Evolutionary conservation across 2,113 vertebrate species (phyloP), one percentile per base, ranked within the genome.

Genomic region (Trachemys scripta): DNA sequence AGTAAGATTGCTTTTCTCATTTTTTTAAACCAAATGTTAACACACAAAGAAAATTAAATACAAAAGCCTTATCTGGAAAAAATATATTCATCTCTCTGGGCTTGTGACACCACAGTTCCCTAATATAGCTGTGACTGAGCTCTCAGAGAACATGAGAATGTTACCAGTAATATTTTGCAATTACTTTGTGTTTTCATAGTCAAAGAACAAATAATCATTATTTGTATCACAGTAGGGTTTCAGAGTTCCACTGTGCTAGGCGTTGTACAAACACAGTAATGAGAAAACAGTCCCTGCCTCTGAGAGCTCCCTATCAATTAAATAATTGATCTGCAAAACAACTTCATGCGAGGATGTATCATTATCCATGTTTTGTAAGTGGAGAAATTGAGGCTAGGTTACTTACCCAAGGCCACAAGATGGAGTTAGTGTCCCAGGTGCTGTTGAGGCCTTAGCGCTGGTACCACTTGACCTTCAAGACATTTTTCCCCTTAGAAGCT

Each of bases 11-110:
- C 24, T 89, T 57, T 56, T 86, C 22, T 47, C 1, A 42, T 93
- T 82, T 91, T 87, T 96, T 94, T 59, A 89, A 96, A 96, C 38
- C 38, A 50, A 90, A 80, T 0, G 22, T 81, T 76, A 54, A 24
- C 87, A 65, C 80, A 49, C 83, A 92, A n/a, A 80, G 5, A 94
- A 92, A 93, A 92, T 88, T 35, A 85, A 14, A 49, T 14, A 27
- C 2, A 42, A 7, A 11, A 3, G 1, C 2, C 38, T 22, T 62
- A 13, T 45, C 19, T 12, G 13, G 10, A 53, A 82, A 49, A 49
- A 27, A 1, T 16, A 2, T 54, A 4, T 2, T 82, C 5, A 49
- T 38, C 22, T 19, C 49, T 8, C 8, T 89, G 59, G 54, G 9
- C 59, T 45, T 16, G 29, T 83, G 35, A 11, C 17, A 53, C 80